Base-by-base conservation (phyloP, 23 tunicate species). In the Halocynthia aurantium region DNA sequence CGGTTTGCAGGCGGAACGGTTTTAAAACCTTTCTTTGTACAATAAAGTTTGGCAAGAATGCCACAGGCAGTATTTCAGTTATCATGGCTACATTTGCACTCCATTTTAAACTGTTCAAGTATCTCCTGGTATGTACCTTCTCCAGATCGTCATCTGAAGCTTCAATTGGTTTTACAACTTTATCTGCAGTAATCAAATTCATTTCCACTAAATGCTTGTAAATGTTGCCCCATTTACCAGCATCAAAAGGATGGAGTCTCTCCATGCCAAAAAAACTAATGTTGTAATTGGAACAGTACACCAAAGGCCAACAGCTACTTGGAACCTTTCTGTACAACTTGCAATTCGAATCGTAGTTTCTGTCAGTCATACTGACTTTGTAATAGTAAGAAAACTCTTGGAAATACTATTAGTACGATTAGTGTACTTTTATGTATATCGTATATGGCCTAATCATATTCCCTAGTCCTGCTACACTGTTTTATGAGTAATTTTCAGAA, bases 21-120 rank as follows among this genome's bases (percentile, higher is more conserved):
- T 55, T 69, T 6, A 92, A 69, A 52, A 86, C 88, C 79, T 77
- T 73, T 67, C 90, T 57, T 69, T 92, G 98, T 31, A 92, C 92
- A 56, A 92, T 10, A 50, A 60, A 92, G 69, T 92, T 92, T 8
- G 98, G 98, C 7, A 92, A 75, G 10, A 92, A 52, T 4, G 98
- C 92, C 52, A 92, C 85, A 54, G 88, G 85, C 7, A 84, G 84
- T 22, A 92, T 87, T 86, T 92, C 98, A 5, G 98, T 79, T 44
- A 92, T 92, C 74, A 60, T 63, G 7, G 98, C 98, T 0, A 92
- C 92, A 53, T 54, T 61, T 12, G 75, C 70, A 74, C 98, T 92
- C 98, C 98, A 92, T 90, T 81, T 91, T 52, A 91, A 71, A 60
- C 97, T 91, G 50, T 85, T 62, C n/a, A 91, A 67, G 60, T 91